Evolutionary conservation across 37 sponge, comb jelly and placozoan genomes (phyloP).

Genomic region (Chondrilla cf. caribensis): DNA sequence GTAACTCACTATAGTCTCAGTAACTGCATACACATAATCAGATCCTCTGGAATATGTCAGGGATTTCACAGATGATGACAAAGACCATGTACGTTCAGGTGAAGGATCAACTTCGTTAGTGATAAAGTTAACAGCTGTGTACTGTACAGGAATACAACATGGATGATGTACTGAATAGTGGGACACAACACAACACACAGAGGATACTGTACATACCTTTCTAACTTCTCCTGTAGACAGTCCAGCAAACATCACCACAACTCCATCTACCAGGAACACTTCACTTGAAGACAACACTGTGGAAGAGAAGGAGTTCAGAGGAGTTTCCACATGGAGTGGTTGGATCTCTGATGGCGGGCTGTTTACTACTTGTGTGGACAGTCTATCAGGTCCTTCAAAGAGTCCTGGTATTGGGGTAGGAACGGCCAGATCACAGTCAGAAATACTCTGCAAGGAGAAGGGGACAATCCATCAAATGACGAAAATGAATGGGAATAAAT

Average conservation of each 20-base stretch:
- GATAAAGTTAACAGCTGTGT: neutral
- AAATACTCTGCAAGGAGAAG: neutral
- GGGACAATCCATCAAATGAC: too few relatives aligned
- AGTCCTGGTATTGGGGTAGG: neutral
- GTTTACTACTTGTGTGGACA: neutral
- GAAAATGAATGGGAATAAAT: too few relatives aligned
- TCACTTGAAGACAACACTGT: neutral
- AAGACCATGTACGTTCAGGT: slow-evolving; percentile 14
- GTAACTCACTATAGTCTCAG: slow-evolving; percentile 26
- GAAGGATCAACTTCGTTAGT: neutral
- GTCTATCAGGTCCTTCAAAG: neutral
- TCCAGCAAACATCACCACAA: slow-evolving; percentile 17
- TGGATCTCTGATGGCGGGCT: too few relatives aligned
- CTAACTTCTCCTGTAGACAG: neutral
- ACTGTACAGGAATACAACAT: neutral
- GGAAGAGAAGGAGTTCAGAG: neutral
- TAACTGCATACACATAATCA: slow-evolving; percentile 42
- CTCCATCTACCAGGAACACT: slow-evolving; percentile 19
- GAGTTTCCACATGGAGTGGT: too few relatives aligned
- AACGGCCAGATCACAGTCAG: neutral
- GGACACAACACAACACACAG: neutral
- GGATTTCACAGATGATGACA: slow-evolving; percentile 32
- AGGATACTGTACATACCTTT: slow-evolving; percentile 6
- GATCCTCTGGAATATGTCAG: slow-evolving; percentile 42
- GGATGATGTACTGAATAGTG: neutral